Evolutionary conservation across 2,113 vertebrate species (phyloP), one percentile per base, ranked within the genome.

Genomic region (Puma concolor): DNA sequence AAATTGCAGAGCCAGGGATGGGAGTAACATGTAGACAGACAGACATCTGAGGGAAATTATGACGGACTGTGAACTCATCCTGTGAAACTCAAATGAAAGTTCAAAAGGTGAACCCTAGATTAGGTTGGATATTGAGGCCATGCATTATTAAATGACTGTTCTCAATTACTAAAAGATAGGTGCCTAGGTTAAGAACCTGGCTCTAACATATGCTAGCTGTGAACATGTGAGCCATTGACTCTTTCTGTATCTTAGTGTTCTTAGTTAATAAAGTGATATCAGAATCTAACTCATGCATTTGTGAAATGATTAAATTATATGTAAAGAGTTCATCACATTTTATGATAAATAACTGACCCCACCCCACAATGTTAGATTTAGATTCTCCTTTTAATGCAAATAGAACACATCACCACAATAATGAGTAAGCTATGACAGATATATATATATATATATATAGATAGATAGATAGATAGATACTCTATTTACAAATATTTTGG

Each of bases 401-500:
- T 29, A 80, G 13, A 83, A 64, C n/a, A 33, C 0, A 44, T 86
- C 36, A 29, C 10, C 27, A 63, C 27, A 19, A 25, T 50, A 8
- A 67, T 76, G 15, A 91, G 0, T 33, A 27, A 67, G 1, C 4
- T 72, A 54, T 48, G 50, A 86, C 29, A 72, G 1, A 71, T 41
- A 44, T 1, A 44, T 8, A 44, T 41, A 5, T 41, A 41, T 41
- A 41, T 44, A 44, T 44, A 44, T 6, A 41, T 44, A 44, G 1
- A 7, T 44, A 44, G 1, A 44, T 44, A 44, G 0, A 44, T 44
- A 44, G 0, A 44, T 44, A 44, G 0, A 66, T 27, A 67, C 1
- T 71, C 21, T 96, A 27, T 4, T 69, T n/a, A 69, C 7, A 83
- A 44, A 27, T 79, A 3, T 41, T 89, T 88, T 57, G 27, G 13